These are phyloP conservation scores for Halesus radiatus DNA, from an alignment of 1,140 invertebrate genomes.

Conservation along the genomic window DNA sequence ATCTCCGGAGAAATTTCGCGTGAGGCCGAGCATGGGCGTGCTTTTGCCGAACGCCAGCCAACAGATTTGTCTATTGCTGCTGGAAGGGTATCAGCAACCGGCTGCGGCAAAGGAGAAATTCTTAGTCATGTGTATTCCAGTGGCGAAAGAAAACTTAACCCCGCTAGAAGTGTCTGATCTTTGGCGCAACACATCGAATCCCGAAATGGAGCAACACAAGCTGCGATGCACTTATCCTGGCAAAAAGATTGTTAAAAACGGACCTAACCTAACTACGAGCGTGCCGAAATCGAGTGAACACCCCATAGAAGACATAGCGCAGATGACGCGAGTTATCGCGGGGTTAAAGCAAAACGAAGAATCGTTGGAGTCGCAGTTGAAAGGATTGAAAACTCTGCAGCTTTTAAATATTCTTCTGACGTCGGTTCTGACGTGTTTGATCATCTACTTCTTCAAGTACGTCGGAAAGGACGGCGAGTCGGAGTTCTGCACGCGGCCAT, in stretches of 20 bases:
- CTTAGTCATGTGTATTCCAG: constrained; percentile 65
- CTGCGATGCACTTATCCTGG: constrained; percentile 65
- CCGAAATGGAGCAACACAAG: constrained; percentile 66
- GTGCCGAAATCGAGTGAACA: neutral
- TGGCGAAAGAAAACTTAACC: constrained; percentile 62
- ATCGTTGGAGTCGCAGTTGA: constrained; percentile 38
- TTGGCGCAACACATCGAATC: constrained; percentile 64
- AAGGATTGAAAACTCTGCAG: constrained; percentile 46
- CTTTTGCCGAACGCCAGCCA: constrained; percentile 74
- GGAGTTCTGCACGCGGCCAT: constrained; percentile 50
- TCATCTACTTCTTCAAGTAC: constrained; percentile 46
- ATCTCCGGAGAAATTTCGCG: constrained; percentile 90
- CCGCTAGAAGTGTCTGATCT: constrained; percentile 63
- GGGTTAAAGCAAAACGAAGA: constrained; percentile 35
- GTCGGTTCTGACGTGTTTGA: constrained; percentile 35
- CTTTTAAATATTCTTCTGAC: constrained; percentile 44
- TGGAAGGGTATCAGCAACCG: constrained; percentile 62
- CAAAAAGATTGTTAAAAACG: constrained; percentile 61
- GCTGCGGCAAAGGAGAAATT: constrained; percentile 66
- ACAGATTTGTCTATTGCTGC: constrained; percentile 63
- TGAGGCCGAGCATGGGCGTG: constrained; percentile 86
- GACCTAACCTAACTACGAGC: constrained; percentile 1
- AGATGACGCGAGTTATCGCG: neutral
- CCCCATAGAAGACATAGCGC: neutral
- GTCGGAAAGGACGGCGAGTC: constrained; percentile 16